Conservation (phyloP, 2,113 vertebrate species). For the Asarcornis scutulata region DNA sequence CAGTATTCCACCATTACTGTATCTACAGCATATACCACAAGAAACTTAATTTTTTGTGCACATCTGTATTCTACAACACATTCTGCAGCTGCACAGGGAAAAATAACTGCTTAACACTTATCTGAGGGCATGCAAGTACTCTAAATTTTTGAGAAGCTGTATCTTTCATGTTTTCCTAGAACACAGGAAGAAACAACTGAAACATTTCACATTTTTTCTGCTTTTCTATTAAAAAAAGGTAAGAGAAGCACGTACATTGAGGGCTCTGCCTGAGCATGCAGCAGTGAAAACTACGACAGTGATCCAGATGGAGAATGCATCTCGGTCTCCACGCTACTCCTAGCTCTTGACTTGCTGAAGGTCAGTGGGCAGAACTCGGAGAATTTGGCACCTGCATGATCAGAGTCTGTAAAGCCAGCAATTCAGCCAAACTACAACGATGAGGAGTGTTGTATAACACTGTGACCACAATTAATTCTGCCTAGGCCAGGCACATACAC, state of each 20-base stretch:
- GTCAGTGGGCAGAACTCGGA: slow-evolving; percentile 48
- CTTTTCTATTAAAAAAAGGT: background rate
- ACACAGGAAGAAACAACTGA: background rate
- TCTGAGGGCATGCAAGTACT: background rate
- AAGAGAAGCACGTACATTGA: background rate
- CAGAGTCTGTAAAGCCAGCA: slow-evolving; percentile 41
- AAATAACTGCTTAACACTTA: slow-evolving; percentile 41
- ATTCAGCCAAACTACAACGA: background rate
- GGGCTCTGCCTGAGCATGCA: background rate
- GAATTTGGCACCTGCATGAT: slow-evolving; percentile 33
- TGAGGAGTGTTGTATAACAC: slow-evolving; percentile 37
- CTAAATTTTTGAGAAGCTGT: slow-evolving; percentile 3
- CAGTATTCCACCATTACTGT: background rate
- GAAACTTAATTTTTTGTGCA: background rate
- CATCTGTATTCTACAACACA: slow-evolving; percentile 8
- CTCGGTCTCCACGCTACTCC: background rate
- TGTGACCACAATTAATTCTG: background rate
- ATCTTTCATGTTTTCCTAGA: slow-evolving; percentile 2
- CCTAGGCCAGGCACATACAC: slow-evolving; percentile 5
- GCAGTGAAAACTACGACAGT: background rate
- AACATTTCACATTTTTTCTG: background rate
- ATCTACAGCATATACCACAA: background rate
- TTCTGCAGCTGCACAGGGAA: slow-evolving; percentile 41
- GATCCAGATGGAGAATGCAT: slow-evolving; percentile 53
- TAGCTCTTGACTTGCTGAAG: slow-evolving; percentile 39